These are phyloP conservation scores for Meliscaeva auricollis DNA, from an alignment of 2,888 invertebrate species.

Conservation along the genomic window DNA sequence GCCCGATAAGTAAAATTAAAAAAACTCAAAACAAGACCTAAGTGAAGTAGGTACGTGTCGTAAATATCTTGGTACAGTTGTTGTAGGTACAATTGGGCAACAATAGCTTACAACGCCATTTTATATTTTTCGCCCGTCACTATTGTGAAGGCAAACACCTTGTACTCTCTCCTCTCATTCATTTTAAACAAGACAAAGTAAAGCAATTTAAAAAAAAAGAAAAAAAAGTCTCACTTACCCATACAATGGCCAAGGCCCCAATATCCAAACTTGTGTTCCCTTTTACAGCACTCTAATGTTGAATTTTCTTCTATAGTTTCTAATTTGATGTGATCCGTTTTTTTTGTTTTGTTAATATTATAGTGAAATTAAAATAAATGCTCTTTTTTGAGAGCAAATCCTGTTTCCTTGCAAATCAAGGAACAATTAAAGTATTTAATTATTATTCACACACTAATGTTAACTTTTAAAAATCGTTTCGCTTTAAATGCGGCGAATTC, in stretches of 20 bases:
- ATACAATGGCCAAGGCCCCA: constrained; percentile 85
- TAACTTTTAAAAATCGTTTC: background rate
- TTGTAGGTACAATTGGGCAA: background rate
- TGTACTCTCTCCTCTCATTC: constrained; percentile 86
- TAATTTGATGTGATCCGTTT: constrained; percentile 27
- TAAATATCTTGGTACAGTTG: too few species aligned
- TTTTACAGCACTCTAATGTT: constrained; percentile 70
- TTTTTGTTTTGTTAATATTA: constrained; percentile 9
- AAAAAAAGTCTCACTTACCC: constrained; percentile 83
- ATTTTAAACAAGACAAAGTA: background rate
- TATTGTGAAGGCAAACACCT: constrained; percentile 26
- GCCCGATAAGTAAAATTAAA: background rate
- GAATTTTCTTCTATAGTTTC: constrained; percentile 32
- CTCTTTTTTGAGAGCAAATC: constrained; percentile 34
- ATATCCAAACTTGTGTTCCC: constrained; percentile 80
- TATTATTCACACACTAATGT: constrained; percentile 28
- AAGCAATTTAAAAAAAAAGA: constrained; percentile 10
- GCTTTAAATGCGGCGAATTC: constrained; percentile 60
- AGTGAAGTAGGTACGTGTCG: too few species aligned
- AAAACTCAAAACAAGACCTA: background rate
- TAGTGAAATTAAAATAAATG: constrained; percentile 22
- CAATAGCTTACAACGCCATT: constrained; percentile 47
- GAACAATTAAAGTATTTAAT: background rate
- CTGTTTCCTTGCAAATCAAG: constrained; percentile 27
- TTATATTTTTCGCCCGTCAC: constrained; percentile 7